phyloP scores from a whole-genome alignment of 2,797 vertebrate genomes.

The Erpetoichthys calabaricus region DNA sequence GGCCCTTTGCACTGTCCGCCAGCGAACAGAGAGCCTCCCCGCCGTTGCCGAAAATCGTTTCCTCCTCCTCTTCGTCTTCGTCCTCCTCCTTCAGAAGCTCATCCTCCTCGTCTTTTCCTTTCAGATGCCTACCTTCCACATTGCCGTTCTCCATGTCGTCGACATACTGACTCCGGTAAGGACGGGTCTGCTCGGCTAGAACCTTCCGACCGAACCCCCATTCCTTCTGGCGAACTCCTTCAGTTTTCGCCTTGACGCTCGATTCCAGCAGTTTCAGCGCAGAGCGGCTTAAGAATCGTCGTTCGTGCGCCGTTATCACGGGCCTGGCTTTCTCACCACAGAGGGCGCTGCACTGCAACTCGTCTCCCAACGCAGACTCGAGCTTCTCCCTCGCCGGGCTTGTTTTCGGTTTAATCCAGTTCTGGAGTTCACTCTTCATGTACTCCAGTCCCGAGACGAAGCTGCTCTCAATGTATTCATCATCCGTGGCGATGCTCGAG shows the following conservation, averaged over 20 bases:
- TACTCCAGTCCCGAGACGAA: slow-evolving; percentile 76
- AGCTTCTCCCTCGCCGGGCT: slow-evolving; percentile 58
- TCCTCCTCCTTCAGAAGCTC: slow-evolving; percentile 41
- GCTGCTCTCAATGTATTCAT: slow-evolving; percentile 71
- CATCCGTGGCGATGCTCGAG: slow-evolving; percentile 70
- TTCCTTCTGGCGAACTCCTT: slow-evolving; percentile 25
- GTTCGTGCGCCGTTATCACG: slow-evolving; percentile 39
- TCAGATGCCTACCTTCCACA: slow-evolving; percentile 49
- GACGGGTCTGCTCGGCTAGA: slow-evolving; percentile 36
- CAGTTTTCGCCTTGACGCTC: slow-evolving; percentile 45
- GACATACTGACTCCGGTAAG: slow-evolving; percentile 52
- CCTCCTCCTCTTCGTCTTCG: slow-evolving; percentile 27
- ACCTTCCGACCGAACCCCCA: slow-evolving; percentile 32
- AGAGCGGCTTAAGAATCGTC: slow-evolving; percentile 44
- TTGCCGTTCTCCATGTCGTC: slow-evolving; percentile 94
- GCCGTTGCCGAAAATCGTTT: slow-evolving; percentile 42
- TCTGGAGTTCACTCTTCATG: slow-evolving; percentile 80
- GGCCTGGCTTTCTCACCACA: slow-evolving; percentile 32
- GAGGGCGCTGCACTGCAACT: slow-evolving; percentile 56
- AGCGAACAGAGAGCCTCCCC: slow-evolving; percentile 37
- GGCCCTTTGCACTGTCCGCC: slow-evolving; percentile 31
- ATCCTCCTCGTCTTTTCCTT: slow-evolving; percentile 43
- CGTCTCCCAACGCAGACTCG: slow-evolving; percentile 59
- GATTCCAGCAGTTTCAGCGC: slow-evolving; percentile 45
- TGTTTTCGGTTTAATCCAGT: slow-evolving; percentile 70